Conservation (phyloP, 2,888 invertebrate genomes). For the Melikaiella ostensackeni region DNA sequence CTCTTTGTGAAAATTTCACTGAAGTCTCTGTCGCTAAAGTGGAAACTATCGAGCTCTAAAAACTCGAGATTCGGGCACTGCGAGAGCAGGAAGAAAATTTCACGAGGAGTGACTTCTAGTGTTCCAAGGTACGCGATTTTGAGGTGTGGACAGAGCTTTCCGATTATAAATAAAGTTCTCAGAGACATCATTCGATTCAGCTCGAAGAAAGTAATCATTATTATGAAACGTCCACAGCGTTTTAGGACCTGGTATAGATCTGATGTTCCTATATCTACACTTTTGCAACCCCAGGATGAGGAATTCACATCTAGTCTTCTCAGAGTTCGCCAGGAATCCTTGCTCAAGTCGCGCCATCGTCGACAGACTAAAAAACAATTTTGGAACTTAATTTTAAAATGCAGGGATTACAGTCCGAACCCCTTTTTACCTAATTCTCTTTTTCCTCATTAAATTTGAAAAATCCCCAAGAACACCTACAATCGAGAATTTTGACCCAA, state of each 20-base stretch:
- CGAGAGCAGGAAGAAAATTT: slow-evolving; percentile 14
- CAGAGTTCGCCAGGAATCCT: slow-evolving; percentile 9
- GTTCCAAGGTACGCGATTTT: slow-evolving; percentile 18
- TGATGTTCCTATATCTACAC: background rate
- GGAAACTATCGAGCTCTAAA: background rate
- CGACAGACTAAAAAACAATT: slow-evolving; percentile 2
- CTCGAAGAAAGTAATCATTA: slow-evolving; percentile 19
- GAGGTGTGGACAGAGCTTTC: background rate
- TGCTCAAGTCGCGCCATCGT: slow-evolving; percentile 14
- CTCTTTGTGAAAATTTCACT: background rate
- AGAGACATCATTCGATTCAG: slow-evolving; percentile 23
- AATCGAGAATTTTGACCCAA: too few species aligned
- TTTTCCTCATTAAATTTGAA: too few species aligned
- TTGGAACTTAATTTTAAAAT: background rate
- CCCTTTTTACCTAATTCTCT: too few species aligned
- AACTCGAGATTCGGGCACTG: slow-evolving; percentile 21
- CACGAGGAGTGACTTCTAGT: slow-evolving; percentile 22
- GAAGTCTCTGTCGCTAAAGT: slow-evolving; percentile 7
- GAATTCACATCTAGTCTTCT: slow-evolving; percentile 24
- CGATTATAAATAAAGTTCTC: slow-evolving; percentile 13
- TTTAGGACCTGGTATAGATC: slow-evolving; percentile 11
- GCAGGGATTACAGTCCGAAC: too few species aligned
- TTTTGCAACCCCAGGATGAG: slow-evolving; percentile 13
- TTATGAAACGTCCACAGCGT: slow-evolving; percentile 26
- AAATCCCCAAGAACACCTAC: too few species aligned